phyloP scores from a whole-genome alignment of 1,140 invertebrate species.

The Plodia interpunctella region DNA sequence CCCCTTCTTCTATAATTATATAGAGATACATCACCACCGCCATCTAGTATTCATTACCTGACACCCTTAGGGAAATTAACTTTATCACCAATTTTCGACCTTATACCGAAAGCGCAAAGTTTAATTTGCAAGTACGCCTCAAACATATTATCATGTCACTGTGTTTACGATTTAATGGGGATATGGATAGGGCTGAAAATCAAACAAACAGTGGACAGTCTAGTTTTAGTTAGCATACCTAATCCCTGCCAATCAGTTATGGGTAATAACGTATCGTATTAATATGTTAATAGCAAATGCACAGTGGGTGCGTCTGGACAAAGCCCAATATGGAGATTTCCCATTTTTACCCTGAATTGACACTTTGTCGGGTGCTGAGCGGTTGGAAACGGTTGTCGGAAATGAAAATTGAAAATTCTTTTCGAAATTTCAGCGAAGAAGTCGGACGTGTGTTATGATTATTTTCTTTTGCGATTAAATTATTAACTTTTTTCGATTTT shows the following conservation, averaged over 20 bases:
- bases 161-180: background rate
- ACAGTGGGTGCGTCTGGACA: slow-evolving; percentile 19
- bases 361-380: background rate
- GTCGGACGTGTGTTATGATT: too few species aligned
- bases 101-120: background rate
- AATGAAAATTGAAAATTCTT: background rate
- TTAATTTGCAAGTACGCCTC: background rate
- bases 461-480: too few species aligned
- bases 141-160: background rate
- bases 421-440: too few species aligned
- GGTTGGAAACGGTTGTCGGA: background rate
- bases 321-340: slow-evolving; percentile 23
- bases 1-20: background rate
- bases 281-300: slow-evolving; percentile 25
- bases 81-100: background rate
- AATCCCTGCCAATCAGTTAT: slow-evolving; percentile 18
- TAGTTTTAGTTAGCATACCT: slow-evolving; percentile 14
- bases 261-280: slow-evolving; percentile 26
- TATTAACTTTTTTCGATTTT: too few species aligned
- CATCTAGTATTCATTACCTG: slow-evolving; percentile 1
- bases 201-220: slow-evolving; percentile 13
- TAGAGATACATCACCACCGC: background rate
- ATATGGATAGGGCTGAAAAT: background rate
- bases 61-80: background rate
- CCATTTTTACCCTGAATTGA: slow-evolving; percentile 18